phyloP scores from a whole-genome alignment of 1,140 invertebrate species.

The Magallana ariakensis region DNA sequence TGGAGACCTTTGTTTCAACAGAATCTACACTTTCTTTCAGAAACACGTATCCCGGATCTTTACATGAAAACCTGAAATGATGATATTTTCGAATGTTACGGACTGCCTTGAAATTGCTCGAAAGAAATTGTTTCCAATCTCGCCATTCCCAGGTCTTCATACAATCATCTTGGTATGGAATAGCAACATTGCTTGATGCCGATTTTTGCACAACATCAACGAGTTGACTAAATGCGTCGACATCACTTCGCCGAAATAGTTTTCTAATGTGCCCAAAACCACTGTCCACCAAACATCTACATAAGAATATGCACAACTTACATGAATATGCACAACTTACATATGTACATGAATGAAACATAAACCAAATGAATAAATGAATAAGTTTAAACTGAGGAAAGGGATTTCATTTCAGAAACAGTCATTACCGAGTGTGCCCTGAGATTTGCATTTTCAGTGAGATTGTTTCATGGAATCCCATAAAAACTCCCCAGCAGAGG shows the following conservation, averaged over 20 bases:
- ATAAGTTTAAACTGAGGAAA: no score
- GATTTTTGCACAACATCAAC: not conserved
- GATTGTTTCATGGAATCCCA: not conserved
- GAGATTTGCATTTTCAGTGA: not conserved
- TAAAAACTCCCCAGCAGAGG: not conserved
- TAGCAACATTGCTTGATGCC: not conserved
- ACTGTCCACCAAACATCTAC: not conserved
- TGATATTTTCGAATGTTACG: not conserved
- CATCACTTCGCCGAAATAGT: not conserved
- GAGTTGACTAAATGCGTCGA: no score
- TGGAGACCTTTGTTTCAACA: not conserved
- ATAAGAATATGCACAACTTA: no score
- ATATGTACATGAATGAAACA: no score
- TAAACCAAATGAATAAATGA: no score
- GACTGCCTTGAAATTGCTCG: not conserved
- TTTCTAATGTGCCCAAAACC: not conserved
- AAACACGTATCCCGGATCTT: constrained; percentile 6
- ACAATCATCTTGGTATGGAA: not conserved
- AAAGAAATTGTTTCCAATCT: not conserved
- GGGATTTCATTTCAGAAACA: no score
- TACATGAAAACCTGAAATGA: not conserved
- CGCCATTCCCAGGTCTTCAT: not conserved
- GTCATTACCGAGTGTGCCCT: not conserved
- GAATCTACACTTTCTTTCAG: not conserved
- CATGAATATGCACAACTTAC: no score